Evolutionary conservation across 92 coral and sea anemone genomes (phyloP).

Genomic region (Porites lobata): DNA sequence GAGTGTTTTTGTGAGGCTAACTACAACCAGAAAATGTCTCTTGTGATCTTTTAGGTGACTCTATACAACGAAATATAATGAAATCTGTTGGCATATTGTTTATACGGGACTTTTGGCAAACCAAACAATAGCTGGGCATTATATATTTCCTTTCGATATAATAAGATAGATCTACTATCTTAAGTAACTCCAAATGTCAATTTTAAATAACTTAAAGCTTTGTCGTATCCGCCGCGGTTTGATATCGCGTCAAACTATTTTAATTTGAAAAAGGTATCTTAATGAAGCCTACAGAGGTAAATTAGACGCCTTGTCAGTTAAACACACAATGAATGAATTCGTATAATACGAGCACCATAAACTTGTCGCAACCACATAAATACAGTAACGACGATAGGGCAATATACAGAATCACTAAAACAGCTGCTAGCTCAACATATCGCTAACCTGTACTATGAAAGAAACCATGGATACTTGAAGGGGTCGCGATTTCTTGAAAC

Average conservation of each 20-base stretch:
- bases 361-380: neutral
- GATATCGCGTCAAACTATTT: neutral
- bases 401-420: neutral
- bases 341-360: neutral
- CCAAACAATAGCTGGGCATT: neutral
- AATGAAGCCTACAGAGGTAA: neutral
- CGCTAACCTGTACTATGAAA: no score
- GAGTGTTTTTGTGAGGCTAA: no score
- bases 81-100: neutral
- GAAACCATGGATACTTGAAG: no score
- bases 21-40: no score
- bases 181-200: constrained; percentile 2
- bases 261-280: neutral
- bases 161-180: neutral
- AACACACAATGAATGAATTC: neutral
- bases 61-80: no score
- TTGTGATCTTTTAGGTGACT: no score
- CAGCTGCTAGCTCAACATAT: neutral
- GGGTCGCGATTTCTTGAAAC: no score
- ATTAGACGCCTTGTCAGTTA: neutral
- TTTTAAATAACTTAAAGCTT: neutral
- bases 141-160: constrained; percentile 9
- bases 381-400: neutral
- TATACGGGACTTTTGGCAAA: neutral
- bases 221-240: neutral